Percentiles rank a stretch among this genome's conserved stretches.
These are phyloP conservation scores for Ctenosaura bakeri DNA, from an alignment of 2,797 vertebrate species.

Conservation along the genomic window DNA sequence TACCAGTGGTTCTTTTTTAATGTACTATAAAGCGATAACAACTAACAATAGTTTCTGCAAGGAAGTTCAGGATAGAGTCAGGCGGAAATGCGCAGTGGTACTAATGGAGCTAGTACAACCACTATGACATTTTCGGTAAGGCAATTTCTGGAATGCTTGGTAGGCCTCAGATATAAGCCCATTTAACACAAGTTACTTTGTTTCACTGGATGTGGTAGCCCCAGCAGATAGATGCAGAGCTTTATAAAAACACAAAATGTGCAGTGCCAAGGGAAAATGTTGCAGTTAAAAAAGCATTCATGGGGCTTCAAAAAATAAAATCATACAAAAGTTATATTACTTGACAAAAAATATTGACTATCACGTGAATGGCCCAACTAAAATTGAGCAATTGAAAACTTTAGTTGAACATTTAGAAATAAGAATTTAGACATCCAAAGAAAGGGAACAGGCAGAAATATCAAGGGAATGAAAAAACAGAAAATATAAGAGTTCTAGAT, in stretches of 20 bases:
- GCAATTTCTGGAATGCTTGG: background rate
- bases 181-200: background rate
- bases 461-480: too few relatives aligned
- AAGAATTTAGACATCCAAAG: too few relatives aligned
- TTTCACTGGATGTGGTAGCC: background rate
- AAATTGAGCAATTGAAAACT: too few relatives aligned
- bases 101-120: background rate
- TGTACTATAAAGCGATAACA: background rate
- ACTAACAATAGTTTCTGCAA: conserved; percentile 6
- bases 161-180: background rate
- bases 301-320: background rate
- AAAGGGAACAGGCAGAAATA: too few relatives aligned
- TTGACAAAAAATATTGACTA: background rate
- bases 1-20: conserved; percentile 32
- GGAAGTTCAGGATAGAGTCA: background rate
- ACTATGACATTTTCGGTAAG: background rate
- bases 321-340: too few relatives aligned
- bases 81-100: background rate
- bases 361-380: background rate
- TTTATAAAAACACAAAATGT: background rate
- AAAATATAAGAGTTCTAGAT: too few relatives aligned
- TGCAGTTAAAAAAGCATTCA: background rate
- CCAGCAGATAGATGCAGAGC: background rate
- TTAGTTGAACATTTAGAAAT: too few relatives aligned
- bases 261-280: background rate